phyloP scores from a whole-genome alignment of 2,113 vertebrate species.

The Solea senegalensis region DNA sequence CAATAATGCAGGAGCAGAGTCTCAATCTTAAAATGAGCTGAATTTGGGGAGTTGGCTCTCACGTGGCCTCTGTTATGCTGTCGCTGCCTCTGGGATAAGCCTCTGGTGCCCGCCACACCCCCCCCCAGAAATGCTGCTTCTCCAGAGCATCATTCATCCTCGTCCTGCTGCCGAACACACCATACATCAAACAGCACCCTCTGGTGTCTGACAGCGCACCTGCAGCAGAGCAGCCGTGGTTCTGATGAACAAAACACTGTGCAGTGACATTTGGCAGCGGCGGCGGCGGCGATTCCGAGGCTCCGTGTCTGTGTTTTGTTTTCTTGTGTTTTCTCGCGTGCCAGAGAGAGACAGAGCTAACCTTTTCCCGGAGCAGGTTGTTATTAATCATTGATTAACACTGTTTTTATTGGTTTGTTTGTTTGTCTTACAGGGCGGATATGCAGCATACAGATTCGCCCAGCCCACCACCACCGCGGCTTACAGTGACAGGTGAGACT shows the following conservation, averaged over 20 bases:
- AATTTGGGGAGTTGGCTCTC: conserved; percentile 49
- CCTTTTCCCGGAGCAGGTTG: conserved; percentile 46
- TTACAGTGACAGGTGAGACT: conserved; percentile 95
- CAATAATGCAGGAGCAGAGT: conserved; percentile 62
- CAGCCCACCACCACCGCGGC: conserved; percentile 90
- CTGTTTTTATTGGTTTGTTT: neutral
- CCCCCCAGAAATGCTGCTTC: conserved; percentile 25
- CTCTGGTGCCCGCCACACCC: conserved; percentile 21
- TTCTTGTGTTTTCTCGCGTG: conserved; percentile 4
- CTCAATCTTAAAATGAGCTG: conserved; percentile 44
- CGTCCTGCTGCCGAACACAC: conserved; percentile 24
- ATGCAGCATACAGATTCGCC: conserved; percentile 94
- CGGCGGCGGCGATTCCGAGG: conserved; percentile 23
- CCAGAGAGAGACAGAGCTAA: conserved; percentile 33
- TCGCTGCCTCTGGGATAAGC: conserved; percentile 1
- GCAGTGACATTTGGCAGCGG: conserved; percentile 45
- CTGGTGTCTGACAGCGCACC: conserved; percentile 50
- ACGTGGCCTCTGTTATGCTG: conserved; percentile 31
- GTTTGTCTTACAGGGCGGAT: conserved; percentile 79
- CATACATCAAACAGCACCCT: conserved; percentile 67
- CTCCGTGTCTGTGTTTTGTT: conserved; percentile 13
- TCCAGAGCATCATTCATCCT: conserved; percentile 51
- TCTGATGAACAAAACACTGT: conserved; percentile 17
- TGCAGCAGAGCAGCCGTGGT: conserved; percentile 5
- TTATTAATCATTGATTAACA: conserved; percentile 51